Evolutionary conservation across 2,888 invertebrate species (phyloP).

Genomic region (Phyto melanocephala): DNA sequence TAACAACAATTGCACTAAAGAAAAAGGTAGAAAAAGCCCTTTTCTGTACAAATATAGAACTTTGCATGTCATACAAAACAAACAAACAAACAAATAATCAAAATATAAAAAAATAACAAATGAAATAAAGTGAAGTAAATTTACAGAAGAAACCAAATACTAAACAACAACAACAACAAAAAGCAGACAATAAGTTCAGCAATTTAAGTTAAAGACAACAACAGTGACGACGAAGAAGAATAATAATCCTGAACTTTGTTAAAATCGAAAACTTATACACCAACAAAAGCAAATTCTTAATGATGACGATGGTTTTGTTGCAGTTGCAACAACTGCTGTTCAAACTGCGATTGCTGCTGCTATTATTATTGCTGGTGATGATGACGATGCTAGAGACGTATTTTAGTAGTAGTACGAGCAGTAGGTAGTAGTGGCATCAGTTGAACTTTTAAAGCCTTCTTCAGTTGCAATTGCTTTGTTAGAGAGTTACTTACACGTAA

Average conservation of each 20-base stretch:
- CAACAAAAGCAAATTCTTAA: slow-evolving; percentile 9
- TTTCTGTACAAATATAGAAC: slow-evolving; percentile 54
- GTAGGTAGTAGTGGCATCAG: slow-evolving; percentile 31
- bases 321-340: slow-evolving; percentile 26
- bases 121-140: slow-evolving; percentile 5
- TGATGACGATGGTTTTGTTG: slow-evolving; percentile 12
- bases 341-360: not conserved
- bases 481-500: slow-evolving; percentile 54
- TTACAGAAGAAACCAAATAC: slow-evolving; percentile 7
- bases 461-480: slow-evolving; percentile 64
- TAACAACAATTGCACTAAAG: slow-evolving; percentile 34
- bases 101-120: not conserved
- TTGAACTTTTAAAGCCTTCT: slow-evolving; percentile 62
- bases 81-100: slow-evolving; percentile 26
- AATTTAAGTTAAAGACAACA: slow-evolving; percentile 35
- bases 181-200: slow-evolving; percentile 39
- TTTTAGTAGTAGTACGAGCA: not conserved
- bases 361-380: not conserved
- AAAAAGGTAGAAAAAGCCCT: slow-evolving; percentile 19
- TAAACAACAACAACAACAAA: not conserved
- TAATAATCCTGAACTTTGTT: slow-evolving; percentile 44
- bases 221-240: too few species aligned
- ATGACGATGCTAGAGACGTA: slow-evolving; percentile 5
- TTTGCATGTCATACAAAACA: slow-evolving; percentile 59
- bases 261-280: not conserved